phyloP scores from a whole-genome alignment of 2,113 vertebrate genomes.

The Electrona antarctica region DNA sequence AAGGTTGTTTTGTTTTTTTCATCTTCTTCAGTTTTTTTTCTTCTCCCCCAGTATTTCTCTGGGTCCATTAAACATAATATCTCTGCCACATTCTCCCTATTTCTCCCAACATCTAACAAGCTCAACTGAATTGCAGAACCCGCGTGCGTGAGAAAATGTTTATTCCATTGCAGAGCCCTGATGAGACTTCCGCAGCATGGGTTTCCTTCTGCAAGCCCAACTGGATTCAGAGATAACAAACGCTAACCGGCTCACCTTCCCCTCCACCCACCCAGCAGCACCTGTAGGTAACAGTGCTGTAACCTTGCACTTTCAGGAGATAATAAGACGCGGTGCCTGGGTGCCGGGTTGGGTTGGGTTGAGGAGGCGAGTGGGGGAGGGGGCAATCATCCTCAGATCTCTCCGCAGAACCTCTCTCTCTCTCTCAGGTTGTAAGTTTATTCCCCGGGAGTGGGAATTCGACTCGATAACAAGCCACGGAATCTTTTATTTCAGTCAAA shows the following conservation, averaged over 20 bases:
- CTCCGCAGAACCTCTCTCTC: neutral
- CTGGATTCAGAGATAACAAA: conserved; percentile 63
- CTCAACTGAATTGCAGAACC: conserved; percentile 51
- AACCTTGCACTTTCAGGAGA: conserved; percentile 67
- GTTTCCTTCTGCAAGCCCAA: conserved; percentile 46
- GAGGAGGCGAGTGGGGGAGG: neutral
- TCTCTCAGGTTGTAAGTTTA: conserved; percentile 47
- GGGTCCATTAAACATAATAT: conserved; percentile 71
- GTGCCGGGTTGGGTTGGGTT: conserved; percentile 39
- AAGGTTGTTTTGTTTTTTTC: conserved; percentile 62
- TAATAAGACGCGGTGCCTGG: conserved; percentile 68
- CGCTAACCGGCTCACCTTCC: conserved; percentile 61
- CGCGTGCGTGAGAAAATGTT: conserved; percentile 58
- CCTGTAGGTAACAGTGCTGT: conserved; percentile 61
- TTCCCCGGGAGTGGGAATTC: conserved; percentile 61
- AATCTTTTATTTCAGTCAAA: conserved; percentile 53
- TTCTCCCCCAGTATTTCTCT: conserved; percentile 52
- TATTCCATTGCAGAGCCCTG: conserved; percentile 56
- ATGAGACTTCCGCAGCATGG: conserved; percentile 58
- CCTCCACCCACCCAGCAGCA: conserved; percentile 39
- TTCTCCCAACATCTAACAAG: conserved; percentile 51
- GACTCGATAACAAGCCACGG: conserved; percentile 54
- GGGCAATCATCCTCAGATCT: conserved; percentile 56
- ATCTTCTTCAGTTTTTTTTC: no score
- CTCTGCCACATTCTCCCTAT: conserved; percentile 50